Percentiles rank a stretch among this genome's conserved stretches.
Evolutionary conservation across 2,113 vertebrate genomes (phyloP).

Genomic region (Thamnophis sirtalis): DNA sequence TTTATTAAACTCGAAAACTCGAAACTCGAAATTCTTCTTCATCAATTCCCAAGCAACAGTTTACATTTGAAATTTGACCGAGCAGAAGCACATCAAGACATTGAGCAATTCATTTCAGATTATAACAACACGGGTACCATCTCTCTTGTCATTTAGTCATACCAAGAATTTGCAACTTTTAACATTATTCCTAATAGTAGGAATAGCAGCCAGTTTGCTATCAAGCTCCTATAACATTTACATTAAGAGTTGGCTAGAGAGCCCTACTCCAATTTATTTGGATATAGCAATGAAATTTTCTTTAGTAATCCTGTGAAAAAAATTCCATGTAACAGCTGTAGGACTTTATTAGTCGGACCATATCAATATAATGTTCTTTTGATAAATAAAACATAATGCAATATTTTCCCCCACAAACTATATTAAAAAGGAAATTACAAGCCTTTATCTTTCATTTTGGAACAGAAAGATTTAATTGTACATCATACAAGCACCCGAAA

Average conservation of each 20-base stretch:
- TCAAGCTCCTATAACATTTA: constrained; percentile 1
- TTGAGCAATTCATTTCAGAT: not conserved
- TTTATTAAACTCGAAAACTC: too few species aligned
- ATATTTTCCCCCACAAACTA: not conserved
- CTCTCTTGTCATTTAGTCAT: not conserved
- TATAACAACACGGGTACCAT: not conserved
- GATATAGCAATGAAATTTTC: not conserved
- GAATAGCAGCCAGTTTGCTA: not conserved
- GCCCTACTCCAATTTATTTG: constrained; percentile 24
- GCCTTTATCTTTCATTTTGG: not conserved
- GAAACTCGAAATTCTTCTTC: too few species aligned
- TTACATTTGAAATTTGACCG: not conserved
- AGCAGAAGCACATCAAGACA: too few species aligned
- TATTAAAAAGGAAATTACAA: not conserved
- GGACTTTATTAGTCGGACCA: not conserved
- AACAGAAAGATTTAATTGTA: not conserved
- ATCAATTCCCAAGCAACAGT: not conserved
- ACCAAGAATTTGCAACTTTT: accelerated
- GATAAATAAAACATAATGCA: not conserved
- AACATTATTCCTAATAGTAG: not conserved
- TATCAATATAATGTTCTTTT: not conserved
- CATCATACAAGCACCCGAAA: not conserved
- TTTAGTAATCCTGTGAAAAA: not conserved
- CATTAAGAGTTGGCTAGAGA: constrained; percentile 27
- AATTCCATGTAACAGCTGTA: constrained; percentile 11